phyloP scores from a whole-genome alignment of 2,888 invertebrate species.

The Ophion ventricosus region DNA sequence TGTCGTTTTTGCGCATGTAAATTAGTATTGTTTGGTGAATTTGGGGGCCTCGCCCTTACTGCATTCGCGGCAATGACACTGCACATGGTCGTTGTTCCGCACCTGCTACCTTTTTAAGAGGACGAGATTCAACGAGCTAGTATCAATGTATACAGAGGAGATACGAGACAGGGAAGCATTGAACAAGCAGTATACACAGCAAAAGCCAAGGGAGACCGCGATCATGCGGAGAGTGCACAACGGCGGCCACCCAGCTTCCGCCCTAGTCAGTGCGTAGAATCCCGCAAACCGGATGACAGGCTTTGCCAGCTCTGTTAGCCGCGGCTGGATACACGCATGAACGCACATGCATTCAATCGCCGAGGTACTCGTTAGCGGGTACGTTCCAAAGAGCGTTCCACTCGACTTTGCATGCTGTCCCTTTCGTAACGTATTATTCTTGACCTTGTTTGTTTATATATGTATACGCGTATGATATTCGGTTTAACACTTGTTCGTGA shows the following conservation, averaged over 20 bases:
- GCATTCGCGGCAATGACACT: conserved; percentile 37
- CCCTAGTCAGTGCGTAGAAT: conserved; percentile 77
- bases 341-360: conserved; percentile 38
- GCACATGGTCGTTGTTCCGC: conserved; percentile 67
- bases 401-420: conserved; percentile 32
- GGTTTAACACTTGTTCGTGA: background rate
- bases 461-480: background rate
- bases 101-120: conserved; percentile 77
- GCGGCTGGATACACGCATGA: conserved; percentile 22
- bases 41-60: conserved; percentile 60
- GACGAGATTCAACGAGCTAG: conserved; percentile 40
- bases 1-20: conserved; percentile 65
- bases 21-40: conserved; percentile 73
- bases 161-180: conserved; percentile 17
- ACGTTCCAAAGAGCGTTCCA: conserved; percentile 23
- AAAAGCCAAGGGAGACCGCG: conserved; percentile 30
- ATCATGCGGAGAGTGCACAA: conserved; percentile 69
- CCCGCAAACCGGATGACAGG: conserved; percentile 75
- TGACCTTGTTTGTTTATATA: background rate
- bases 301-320: conserved; percentile 56
- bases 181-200: conserved; percentile 12
- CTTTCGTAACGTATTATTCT: conserved; percentile 17
- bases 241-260: conserved; percentile 77
- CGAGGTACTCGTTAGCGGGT: conserved; percentile 63
- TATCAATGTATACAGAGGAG: conserved; percentile 20